These are phyloP conservation scores for Heterochromis multidens DNA, from an alignment of 2,113 vertebrate species.

Conservation along the genomic window DNA sequence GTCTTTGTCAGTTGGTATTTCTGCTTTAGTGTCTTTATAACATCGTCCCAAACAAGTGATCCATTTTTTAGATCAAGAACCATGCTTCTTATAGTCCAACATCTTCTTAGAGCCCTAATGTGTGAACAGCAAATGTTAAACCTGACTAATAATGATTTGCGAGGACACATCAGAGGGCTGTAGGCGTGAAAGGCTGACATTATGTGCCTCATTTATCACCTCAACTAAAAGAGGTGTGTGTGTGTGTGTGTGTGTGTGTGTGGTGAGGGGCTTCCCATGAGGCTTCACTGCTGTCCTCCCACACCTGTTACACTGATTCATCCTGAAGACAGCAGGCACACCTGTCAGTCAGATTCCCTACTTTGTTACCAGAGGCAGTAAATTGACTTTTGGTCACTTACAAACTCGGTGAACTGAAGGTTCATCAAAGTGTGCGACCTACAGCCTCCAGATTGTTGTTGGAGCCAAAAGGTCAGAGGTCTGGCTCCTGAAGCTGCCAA, in stretches of 20 bases:
- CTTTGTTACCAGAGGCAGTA: neutral
- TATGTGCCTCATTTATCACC: conserved; percentile 42
- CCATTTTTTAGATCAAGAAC: neutral
- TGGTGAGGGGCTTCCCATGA: conserved; percentile 14
- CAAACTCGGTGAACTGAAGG: neutral
- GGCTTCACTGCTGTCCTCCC: conserved; percentile 9
- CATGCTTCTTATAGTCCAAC: neutral
- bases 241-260: conserved; percentile 1
- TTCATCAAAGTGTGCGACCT: neutral
- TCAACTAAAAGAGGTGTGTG: neutral
- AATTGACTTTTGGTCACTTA: neutral
- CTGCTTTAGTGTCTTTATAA: neutral
- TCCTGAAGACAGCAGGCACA: conserved; percentile 38
- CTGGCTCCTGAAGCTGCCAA: neutral
- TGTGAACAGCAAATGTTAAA: conserved; percentile 39
- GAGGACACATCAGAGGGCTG: conserved; percentile 36
- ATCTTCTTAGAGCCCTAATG: neutral
- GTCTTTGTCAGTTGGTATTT: neutral
- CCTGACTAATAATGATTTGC: conserved; percentile 31
- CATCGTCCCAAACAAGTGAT: neutral
- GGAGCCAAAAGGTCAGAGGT: neutral
- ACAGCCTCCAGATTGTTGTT: neutral
- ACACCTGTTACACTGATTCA: conserved; percentile 58
- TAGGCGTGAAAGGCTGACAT: conserved; percentile 8
- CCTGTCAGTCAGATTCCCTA: conserved; percentile 15